phyloP scores from a whole-genome alignment of 2,888 invertebrate species.

The Oxytorus armatus region DNA sequence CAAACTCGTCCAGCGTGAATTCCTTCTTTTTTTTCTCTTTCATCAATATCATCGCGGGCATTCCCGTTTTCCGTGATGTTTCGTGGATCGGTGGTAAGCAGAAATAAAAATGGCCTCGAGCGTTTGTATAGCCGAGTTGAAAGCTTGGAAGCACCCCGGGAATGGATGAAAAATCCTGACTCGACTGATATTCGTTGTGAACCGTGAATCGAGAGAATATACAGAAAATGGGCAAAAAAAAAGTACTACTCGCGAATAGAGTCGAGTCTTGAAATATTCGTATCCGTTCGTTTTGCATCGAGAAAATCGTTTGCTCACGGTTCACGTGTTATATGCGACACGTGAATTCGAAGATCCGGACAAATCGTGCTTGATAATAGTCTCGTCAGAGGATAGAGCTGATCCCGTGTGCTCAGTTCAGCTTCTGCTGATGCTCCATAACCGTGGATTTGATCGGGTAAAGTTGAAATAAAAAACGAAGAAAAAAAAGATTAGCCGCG shows the following conservation, averaged over 20 bases:
- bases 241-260: not conserved
- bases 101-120: not conserved
- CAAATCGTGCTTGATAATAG: constrained; percentile 16
- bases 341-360: constrained; percentile 25
- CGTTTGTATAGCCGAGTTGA: not conserved
- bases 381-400: not conserved
- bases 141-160: not conserved
- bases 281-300: constrained; percentile 11
- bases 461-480: not conserved
- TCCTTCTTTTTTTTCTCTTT: too few species aligned
- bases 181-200: constrained; percentile 32
- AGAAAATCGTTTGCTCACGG: constrained; percentile 4
- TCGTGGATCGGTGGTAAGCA: too few species aligned
- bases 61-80: too few species aligned
- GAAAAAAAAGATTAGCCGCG: not conserved
- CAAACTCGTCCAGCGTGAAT: too few species aligned
- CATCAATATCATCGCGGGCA: too few species aligned
- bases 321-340: not conserved
- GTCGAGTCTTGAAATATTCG: constrained; percentile 11
- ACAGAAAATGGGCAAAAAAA: not conserved
- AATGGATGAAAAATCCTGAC: constrained; percentile 26
- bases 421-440: constrained; percentile 14
- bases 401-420: constrained; percentile 10
- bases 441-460: constrained; percentile 11
- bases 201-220: constrained; percentile 10